A percentile compares a stretch with the other conserved stretches of the same genome.
phyloP scores from a whole-genome alignment of 2,113 vertebrate genomes.

The Cyanoliseus patagonus region DNA sequence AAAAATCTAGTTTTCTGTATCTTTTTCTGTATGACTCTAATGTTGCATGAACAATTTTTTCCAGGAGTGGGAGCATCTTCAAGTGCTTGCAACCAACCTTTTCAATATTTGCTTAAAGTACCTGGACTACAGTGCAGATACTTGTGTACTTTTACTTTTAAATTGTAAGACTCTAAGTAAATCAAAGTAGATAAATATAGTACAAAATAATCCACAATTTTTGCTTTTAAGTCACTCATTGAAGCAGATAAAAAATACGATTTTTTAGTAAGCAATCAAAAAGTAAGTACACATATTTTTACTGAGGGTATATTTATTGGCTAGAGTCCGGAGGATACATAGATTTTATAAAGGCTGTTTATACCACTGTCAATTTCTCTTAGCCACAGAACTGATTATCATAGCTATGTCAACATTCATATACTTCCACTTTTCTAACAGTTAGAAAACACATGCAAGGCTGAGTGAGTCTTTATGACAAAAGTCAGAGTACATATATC shows the following conservation, averaged over 20 bases:
- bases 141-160: neutral
- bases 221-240: neutral
- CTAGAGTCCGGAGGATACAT: neutral
- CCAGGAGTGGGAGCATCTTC: neutral
- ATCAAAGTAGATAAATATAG: neutral
- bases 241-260: neutral
- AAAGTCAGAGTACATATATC: neutral
- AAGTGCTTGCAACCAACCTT: neutral
- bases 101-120: neutral
- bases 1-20: neutral
- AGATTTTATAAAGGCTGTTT: conserved; percentile 58
- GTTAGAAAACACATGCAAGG: neutral
- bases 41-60: neutral
- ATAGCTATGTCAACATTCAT: conserved; percentile 36
- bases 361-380: conserved; percentile 52
- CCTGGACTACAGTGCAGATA: neutral
- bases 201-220: neutral
- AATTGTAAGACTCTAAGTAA: neutral
- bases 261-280: conserved; percentile 28
- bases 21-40: neutral
- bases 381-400: conserved; percentile 59
- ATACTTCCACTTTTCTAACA: conserved; percentile 11
- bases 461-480: conserved; percentile 13
- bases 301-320: conserved; percentile 8
- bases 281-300: neutral